These are phyloP conservation scores for Neosilurus hyrtlii DNA, from an alignment of 2,797 vertebrate genomes.

Conservation along the genomic window DNA sequence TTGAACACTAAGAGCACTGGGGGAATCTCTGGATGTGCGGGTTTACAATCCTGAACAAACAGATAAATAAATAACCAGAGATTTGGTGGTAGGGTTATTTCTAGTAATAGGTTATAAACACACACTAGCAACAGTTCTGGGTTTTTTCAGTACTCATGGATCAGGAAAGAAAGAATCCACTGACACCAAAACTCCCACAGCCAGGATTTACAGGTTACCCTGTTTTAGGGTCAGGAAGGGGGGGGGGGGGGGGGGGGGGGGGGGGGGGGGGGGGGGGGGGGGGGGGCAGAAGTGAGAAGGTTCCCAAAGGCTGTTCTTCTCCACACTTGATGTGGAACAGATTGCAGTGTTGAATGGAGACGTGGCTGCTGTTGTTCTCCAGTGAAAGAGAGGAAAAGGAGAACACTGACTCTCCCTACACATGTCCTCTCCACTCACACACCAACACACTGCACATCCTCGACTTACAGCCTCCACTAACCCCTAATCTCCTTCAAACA, in stretches of 20 bases:
- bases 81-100: no score
- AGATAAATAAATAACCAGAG: no score
- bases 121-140: neutral
- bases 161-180: neutral
- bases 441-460: no score
- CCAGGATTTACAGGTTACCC: neutral
- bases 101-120: neutral
- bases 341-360: constrained; percentile 19
- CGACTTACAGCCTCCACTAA: neutral
- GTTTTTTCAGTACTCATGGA: neutral
- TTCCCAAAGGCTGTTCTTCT: neutral
- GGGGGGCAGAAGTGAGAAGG: neutral
- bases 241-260: no score
- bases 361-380: constrained; percentile 25
- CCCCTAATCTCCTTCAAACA: constrained; percentile 32
- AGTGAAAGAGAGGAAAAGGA: neutral
- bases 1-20: neutral
- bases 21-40: neutral
- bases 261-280: no score
- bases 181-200: neutral
- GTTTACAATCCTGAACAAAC: no score
- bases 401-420: neutral
- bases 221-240: constrained; percentile 10
- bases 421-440: constrained; percentile 2
- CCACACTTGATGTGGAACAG: neutral